phyloP scores from a whole-genome alignment of 2,888 invertebrate genomes.

The Mycalesis mineus region DNA sequence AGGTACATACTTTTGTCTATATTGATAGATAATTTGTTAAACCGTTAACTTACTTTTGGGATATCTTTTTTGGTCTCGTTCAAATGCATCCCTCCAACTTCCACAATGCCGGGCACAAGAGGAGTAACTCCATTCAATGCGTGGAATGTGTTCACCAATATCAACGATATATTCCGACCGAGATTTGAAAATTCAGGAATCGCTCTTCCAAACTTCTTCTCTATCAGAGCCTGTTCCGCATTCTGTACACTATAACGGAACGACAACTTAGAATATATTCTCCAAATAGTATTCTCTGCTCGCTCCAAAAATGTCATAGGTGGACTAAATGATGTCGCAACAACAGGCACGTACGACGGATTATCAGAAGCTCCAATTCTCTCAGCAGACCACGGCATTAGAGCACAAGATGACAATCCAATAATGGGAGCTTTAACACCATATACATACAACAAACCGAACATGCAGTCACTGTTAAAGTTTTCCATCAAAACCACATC shows the following conservation, averaged over 20 bases:
- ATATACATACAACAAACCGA: constrained; percentile 78
- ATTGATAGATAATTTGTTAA: no score
- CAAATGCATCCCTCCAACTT: constrained; percentile 80
- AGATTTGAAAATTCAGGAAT: constrained; percentile 62
- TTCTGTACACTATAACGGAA: constrained; percentile 39
- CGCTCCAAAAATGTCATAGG: constrained; percentile 74
- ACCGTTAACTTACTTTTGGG: constrained; percentile 17
- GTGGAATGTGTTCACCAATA: constrained; percentile 76
- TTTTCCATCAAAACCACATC: constrained; percentile 81
- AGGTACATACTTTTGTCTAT: no score
- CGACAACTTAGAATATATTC: constrained; percentile 54
- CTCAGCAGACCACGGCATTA: constrained; percentile 77
- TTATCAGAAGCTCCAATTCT: constrained; percentile 70
- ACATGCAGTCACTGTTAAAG: constrained; percentile 81
- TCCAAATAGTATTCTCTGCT: constrained; percentile 55
- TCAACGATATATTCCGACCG: constrained; percentile 58
- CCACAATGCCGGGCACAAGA: constrained; percentile 76
- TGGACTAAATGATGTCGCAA: constrained; percentile 67
- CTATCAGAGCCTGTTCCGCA: constrained; percentile 39
- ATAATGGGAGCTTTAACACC: constrained; percentile 74
- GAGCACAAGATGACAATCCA: constrained; percentile 72
- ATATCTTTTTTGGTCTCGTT: constrained; percentile 38
- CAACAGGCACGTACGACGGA: constrained; percentile 73
- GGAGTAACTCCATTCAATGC: constrained; percentile 77
- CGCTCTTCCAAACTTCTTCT: constrained; percentile 49